Percentiles rank a stretch among this genome's conserved stretches.
phyloP scores from a whole-genome alignment of 2,888 invertebrate genomes.

The Pterobdella sp. region DNA sequence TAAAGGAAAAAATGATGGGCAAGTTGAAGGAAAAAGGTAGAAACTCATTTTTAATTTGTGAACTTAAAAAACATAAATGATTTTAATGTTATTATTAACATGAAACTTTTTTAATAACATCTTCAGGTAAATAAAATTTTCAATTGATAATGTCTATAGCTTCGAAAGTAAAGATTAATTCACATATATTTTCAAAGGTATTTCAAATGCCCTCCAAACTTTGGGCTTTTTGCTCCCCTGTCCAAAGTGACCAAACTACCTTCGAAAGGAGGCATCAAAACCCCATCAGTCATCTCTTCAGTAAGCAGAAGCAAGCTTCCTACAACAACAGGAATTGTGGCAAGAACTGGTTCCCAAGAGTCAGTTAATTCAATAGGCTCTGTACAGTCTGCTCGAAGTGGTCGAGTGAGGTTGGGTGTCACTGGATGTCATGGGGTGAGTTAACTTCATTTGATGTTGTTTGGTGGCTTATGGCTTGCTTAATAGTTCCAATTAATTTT shows the following conservation, averaged over 20 bases:
- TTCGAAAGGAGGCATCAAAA: constrained; percentile 17
- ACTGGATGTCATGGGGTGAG: constrained; percentile 55
- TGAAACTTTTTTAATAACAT: no score
- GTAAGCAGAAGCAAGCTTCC: background rate
- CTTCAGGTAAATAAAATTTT: no score
- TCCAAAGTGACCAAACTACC: constrained; percentile 73
- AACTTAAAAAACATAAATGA: no score
- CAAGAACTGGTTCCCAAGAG: constrained; percentile 60
- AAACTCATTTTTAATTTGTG: background rate
- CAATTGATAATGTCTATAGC: no score
- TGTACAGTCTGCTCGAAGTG: constrained; percentile 50
- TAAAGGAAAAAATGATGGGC: constrained; percentile 87
- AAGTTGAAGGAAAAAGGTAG: constrained; percentile 58
- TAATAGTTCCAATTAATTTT: background rate
- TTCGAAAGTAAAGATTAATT: no score
- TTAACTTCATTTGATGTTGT: constrained; percentile 3
- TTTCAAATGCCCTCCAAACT: constrained; percentile 81
- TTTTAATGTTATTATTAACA: no score
- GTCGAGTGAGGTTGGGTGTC: constrained; percentile 70
- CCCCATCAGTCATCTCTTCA: background rate
- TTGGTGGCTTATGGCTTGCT: background rate
- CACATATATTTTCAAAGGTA: no score
- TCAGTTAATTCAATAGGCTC: constrained; percentile 78
- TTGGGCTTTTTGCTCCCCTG: constrained; percentile 85
- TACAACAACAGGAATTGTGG: background rate